Evolutionary conservation across 2,888 invertebrate species (phyloP).

Genomic region (Dromius quadrimaculatus): DNA sequence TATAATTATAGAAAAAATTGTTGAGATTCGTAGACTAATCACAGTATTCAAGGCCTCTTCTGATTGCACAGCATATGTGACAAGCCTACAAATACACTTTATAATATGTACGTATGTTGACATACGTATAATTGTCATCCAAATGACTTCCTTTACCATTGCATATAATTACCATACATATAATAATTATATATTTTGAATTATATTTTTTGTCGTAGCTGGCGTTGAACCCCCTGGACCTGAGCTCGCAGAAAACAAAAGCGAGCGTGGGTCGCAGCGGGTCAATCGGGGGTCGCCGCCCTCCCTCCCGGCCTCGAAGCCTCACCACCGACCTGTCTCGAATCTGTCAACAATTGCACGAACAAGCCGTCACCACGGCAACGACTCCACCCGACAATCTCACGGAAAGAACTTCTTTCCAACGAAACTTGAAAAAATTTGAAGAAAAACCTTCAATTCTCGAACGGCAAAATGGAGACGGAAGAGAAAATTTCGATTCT

Average conservation of each 20-base stretch:
- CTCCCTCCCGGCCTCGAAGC: constrained; percentile 66
- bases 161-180: too few relatives aligned
- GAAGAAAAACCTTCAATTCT: constrained; percentile 37
- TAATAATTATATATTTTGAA: too few relatives aligned
- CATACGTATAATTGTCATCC: too few relatives aligned
- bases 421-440: constrained; percentile 52
- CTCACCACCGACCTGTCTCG: constrained; percentile 58
- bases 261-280: constrained; percentile 68
- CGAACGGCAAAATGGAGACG: constrained; percentile 22
- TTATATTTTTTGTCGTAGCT: constrained; percentile 62
- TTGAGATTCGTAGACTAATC: too few relatives aligned
- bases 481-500: constrained; percentile 3
- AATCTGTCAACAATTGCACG: constrained; percentile 67
- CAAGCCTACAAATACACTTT: too few relatives aligned
- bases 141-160: too few relatives aligned
- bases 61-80: too few relatives aligned
- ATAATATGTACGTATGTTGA: too few relatives aligned
- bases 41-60: too few relatives aligned
- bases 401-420: not conserved
- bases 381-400: not conserved
- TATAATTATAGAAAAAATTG: too few relatives aligned
- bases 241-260: constrained; percentile 68
- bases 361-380: constrained; percentile 10
- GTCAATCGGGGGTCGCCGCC: constrained; percentile 67
- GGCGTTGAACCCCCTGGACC: constrained; percentile 67